Percentiles rank a stretch among this genome's conserved stretches.
These are phyloP conservation scores for Cathartes aura DNA, from an alignment of 2,113 vertebrate species.

Conservation along the genomic window DNA sequence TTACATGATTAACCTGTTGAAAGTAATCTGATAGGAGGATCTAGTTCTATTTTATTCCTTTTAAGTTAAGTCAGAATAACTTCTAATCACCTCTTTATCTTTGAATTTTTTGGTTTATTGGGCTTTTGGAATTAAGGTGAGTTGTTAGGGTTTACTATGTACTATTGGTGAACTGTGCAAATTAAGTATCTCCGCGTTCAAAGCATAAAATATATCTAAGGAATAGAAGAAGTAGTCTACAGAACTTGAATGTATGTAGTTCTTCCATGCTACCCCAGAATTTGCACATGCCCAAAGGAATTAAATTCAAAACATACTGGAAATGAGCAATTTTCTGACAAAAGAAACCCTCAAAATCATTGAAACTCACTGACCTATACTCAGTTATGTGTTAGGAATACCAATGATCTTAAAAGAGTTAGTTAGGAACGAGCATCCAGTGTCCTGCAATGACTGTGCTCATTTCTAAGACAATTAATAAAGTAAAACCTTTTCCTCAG, in stretches of 20 bases:
- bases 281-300: neutral
- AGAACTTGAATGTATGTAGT: neutral
- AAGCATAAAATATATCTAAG: neutral
- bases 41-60: slow-evolving; percentile 11
- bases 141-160: neutral
- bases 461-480: neutral
- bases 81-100: neutral
- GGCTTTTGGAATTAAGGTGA: neutral
- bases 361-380: neutral
- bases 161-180: neutral
- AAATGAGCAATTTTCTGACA: neutral
- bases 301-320: neutral
- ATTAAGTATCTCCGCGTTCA: neutral
- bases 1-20: slow-evolving; percentile 8
- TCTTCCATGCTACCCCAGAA: neutral
- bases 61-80: neutral
- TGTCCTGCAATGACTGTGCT: neutral
- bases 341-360: neutral
- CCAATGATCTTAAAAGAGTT: neutral
- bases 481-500: neutral
- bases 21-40: slow-evolving; percentile 28
- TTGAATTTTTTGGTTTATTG: neutral
- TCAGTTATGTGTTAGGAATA: neutral
- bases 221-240: neutral
- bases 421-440: neutral